phyloP scores from a whole-genome alignment of 2,888 invertebrate species.

The Timema podura region DNA sequence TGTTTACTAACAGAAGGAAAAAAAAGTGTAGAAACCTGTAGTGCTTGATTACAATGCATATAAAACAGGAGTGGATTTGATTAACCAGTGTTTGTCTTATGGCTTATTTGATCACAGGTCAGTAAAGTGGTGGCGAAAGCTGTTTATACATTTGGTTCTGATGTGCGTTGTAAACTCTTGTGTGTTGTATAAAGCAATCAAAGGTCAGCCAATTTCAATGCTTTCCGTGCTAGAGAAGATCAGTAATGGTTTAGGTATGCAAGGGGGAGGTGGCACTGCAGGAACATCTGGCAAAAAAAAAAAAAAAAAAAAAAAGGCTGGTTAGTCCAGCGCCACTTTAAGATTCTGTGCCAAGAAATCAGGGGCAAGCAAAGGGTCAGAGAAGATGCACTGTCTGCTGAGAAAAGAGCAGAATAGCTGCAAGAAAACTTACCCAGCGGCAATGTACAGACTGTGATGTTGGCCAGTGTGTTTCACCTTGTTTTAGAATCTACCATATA shows the following conservation, averaged over 20 bases:
- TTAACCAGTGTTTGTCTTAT: background rate
- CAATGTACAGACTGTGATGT: background rate
- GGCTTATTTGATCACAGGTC: background rate
- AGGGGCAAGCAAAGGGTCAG: background rate
- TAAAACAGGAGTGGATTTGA: background rate
- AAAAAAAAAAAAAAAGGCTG: background rate
- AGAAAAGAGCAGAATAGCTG: background rate
- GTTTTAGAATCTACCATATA: no score
- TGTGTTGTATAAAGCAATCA: background rate
- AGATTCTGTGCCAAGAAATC: background rate
- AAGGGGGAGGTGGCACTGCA: background rate
- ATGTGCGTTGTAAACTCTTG: background rate
- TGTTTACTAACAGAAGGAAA: background rate
- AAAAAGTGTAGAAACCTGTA: no score
- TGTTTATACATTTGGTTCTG: background rate
- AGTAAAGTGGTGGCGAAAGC: slow-evolving; percentile 7
- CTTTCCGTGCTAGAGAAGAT: no score
- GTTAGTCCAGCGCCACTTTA: background rate
- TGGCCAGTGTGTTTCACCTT: no score
- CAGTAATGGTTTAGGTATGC: no score
- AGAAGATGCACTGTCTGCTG: background rate
- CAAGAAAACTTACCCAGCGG: background rate
- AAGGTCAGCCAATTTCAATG: background rate
- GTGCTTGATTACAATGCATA: background rate
- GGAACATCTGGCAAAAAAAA: background rate